A percentile compares a stretch with the other conserved stretches of the same genome.
Evolutionary conservation across 2,797 vertebrate species (phyloP).

Genomic region (Phrynocephalus vlangalii): DNA sequence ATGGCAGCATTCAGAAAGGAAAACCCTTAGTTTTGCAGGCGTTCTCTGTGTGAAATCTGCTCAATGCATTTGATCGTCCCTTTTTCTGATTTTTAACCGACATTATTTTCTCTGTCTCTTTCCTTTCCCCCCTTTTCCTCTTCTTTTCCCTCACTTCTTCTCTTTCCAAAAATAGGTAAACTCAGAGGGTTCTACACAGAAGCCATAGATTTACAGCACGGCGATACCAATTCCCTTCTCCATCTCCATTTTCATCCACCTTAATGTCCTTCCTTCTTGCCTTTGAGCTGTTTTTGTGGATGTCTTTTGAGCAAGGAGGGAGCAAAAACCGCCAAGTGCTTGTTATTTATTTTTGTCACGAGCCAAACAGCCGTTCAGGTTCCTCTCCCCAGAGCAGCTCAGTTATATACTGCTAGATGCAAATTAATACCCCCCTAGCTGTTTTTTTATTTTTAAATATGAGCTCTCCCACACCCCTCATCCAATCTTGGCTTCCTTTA

Average conservation of each 20-base stretch:
- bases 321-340: constrained; percentile 41
- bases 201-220: neutral
- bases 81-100: neutral
- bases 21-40: constrained; percentile 8
- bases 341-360: constrained; percentile 39
- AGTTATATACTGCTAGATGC: constrained; percentile 39
- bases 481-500: constrained; percentile 39
- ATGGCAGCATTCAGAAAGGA: neutral
- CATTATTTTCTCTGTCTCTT: neutral
- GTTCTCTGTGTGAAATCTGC: neutral
- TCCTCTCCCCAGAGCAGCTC: constrained; percentile 36
- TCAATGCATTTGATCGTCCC: constrained; percentile 6
- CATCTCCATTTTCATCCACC: constrained; percentile 18
- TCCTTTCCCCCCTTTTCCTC: neutral
- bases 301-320: constrained; percentile 33
- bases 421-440: constrained; percentile 49
- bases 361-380: constrained; percentile 24
- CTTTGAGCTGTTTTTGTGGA: constrained; percentile 42
- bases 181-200: constrained; percentile 1
- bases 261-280: constrained; percentile 20
- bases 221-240: neutral
- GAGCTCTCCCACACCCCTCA: neutral
- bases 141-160: neutral
- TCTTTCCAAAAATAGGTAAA: neutral
- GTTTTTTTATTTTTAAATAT: constrained; percentile 53